Base-by-base conservation (phyloP, 2,113 vertebrate species). In the Podarcis cretensis region DNA sequence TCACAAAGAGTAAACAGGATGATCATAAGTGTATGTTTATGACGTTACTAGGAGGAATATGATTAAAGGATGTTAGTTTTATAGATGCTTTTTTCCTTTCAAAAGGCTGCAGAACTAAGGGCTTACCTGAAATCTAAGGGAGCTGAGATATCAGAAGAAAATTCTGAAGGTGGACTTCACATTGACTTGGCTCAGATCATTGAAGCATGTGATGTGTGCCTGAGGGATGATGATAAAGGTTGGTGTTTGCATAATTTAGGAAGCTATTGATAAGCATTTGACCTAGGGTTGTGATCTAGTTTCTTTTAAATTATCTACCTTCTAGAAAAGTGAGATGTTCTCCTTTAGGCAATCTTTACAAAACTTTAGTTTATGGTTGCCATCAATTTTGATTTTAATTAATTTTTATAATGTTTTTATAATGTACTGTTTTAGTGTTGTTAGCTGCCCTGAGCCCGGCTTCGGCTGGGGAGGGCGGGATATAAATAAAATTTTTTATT, bases 151-250 rank as follows among this genome's bases (percentile, higher is more conserved):
- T 99, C 98, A 1, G 98, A 99, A 93, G 99, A 99, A 91, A 99
- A 99, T 2, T 97, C 98, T 0, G 98, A 99, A 93, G 98, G 98
- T 37, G 99, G 98, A 63, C 98, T 99, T 85, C 98, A 99, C 74
- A 96, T 98, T 48, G 99, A 99, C 94, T 96, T 99, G 94, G 98
- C 98, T 90, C 98, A 99, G 86, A 99, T 99, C 83, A 99, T 99
- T n/a, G 98, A 99, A 96, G 98, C 97, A 1, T 99, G 98, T 88
- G 98, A 99, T 73, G 98, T 99, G 10, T 99, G 99, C 93, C 97
- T 99, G 85, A 99, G 98, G 81, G 98, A 99, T 2, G 98, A 99
- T 89, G 98, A 99, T 92, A 99, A 99, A 98, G 99, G 99, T 99
- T 94, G 91, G 97, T 92, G 73, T 83, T 77, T 77, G 40, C 9